phyloP scores from a whole-genome alignment of 2,888 invertebrate species.

The Machimus atricapillus region DNA sequence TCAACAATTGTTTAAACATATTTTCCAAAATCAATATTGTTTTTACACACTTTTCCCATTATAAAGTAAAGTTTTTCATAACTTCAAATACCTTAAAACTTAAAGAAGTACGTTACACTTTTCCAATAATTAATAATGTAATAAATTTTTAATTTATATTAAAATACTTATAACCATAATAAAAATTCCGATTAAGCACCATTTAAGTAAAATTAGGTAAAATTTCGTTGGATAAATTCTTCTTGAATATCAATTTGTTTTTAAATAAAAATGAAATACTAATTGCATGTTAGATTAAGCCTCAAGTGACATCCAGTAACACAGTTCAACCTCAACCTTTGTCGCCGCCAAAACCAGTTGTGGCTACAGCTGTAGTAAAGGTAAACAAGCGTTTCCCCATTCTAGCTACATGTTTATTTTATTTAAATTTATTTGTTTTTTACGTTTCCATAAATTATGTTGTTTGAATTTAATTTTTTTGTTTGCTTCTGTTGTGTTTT shows the following conservation, averaged over 20 bases:
- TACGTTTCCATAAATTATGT: background rate
- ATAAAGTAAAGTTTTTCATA: no score
- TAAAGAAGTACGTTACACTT: no score
- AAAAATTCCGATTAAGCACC: background rate
- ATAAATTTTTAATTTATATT: background rate
- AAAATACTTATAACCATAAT: background rate
- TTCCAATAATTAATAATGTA: no score
- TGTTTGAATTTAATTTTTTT: background rate
- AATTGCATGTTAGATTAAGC: constrained; percentile 48
- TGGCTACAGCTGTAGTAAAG: constrained; percentile 60
- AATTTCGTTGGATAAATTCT: background rate
- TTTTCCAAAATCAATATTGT: background rate
- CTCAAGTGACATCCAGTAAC: constrained; percentile 47
- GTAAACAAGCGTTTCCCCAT: constrained; percentile 52
- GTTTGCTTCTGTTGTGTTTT: background rate
- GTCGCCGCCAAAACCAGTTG: constrained; percentile 62
- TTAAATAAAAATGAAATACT: constrained; percentile 41
- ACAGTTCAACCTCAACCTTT: constrained; percentile 60
- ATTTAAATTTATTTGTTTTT: background rate
- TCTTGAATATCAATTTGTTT: background rate
- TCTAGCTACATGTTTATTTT: background rate
- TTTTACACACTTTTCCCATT: no score
- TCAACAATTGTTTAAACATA: background rate
- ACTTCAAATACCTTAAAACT: no score
- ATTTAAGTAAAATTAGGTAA: background rate